Percentiles rank a stretch among this genome's conserved stretches.
Conservation (phyloP, 2,113 vertebrate genomes). For the Phaethornis superciliosus region DNA sequence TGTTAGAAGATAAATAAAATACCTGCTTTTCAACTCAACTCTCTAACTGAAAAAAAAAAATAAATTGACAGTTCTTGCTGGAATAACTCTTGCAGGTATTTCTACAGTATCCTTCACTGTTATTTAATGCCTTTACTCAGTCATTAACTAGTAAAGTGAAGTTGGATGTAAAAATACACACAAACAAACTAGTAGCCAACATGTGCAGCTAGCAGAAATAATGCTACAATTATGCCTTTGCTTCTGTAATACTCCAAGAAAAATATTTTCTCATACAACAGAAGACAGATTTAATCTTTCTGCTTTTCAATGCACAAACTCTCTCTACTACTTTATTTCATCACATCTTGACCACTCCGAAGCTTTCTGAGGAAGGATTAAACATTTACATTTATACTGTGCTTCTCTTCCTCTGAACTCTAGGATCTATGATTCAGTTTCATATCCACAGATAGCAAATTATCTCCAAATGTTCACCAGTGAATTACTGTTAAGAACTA, state of each 20-base stretch:
- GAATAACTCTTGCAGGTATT: neutral
- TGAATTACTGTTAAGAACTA: slow-evolving; percentile 70
- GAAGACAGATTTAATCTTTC: slow-evolving; percentile 8
- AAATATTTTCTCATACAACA: neutral
- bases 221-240: neutral
- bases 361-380: slow-evolving; percentile 52
- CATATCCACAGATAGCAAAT: slow-evolving; percentile 76
- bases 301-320: slow-evolving; percentile 1
- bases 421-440: slow-evolving; percentile 76
- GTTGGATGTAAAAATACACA: neutral
- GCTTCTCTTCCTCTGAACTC: slow-evolving; percentile 66
- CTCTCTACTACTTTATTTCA: slow-evolving; percentile 37
- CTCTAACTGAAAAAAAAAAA: neutral
- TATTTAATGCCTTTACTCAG: neutral
- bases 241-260: neutral
- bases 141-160: neutral
- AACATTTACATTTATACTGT: slow-evolving; percentile 62
- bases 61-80: neutral
- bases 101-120: neutral
- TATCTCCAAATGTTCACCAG: slow-evolving; percentile 79
- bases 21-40: neutral
- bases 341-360: slow-evolving; percentile 49
- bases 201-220: neutral
- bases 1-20: neutral
- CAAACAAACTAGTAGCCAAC: neutral